Percentiles rank a stretch among this genome's conserved stretches.
Conservation (phyloP, 2,113 vertebrate species). For the Verasper variegatus region DNA sequence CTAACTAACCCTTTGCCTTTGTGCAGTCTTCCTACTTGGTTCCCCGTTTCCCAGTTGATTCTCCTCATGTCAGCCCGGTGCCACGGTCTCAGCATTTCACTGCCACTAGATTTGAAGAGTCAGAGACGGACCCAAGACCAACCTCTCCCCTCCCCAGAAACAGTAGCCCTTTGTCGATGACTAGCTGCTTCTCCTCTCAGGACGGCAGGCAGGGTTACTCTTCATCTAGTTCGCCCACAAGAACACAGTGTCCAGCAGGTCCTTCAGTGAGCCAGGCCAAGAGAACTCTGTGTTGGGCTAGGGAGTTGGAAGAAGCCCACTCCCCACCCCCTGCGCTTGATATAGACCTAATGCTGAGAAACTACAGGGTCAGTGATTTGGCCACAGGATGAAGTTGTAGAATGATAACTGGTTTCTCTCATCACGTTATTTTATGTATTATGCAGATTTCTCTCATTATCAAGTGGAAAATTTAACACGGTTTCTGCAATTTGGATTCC, state of each 20-base stretch:
- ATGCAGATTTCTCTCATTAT: background rate
- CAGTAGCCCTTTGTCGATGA: slow-evolving; percentile 86
- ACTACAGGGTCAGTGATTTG: slow-evolving; percentile 87
- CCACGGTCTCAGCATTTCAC: slow-evolving; percentile 41
- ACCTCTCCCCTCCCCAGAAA: slow-evolving; percentile 66
- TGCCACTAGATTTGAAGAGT: slow-evolving; percentile 32
- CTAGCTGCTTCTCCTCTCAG: slow-evolving; percentile 61
- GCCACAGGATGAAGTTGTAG: background rate
- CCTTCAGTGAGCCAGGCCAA: slow-evolving; percentile 64
- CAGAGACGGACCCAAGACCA: slow-evolving; percentile 23
- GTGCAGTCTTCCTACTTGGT: slow-evolving; percentile 75
- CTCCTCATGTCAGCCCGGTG: slow-evolving; percentile 75
- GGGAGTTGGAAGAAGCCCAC: slow-evolving; percentile 73
- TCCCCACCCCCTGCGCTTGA: slow-evolving; percentile 60
- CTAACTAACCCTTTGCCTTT: slow-evolving; percentile 58
- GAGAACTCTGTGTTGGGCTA: slow-evolving; percentile 82
- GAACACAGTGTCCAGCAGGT: slow-evolving; percentile 75
- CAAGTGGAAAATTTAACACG: background rate
- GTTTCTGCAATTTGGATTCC: background rate
- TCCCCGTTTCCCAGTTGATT: slow-evolving; percentile 68
- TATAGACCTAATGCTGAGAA: slow-evolving; percentile 82
- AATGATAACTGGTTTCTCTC: background rate
- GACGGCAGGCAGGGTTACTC: slow-evolving; percentile 71
- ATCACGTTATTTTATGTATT: background rate
- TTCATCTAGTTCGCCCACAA: slow-evolving; percentile 53